These are phyloP conservation scores for Brachionus asplanchnoidis DNA, from an alignment of 1,140 invertebrate genomes.

Conservation along the genomic window DNA sequence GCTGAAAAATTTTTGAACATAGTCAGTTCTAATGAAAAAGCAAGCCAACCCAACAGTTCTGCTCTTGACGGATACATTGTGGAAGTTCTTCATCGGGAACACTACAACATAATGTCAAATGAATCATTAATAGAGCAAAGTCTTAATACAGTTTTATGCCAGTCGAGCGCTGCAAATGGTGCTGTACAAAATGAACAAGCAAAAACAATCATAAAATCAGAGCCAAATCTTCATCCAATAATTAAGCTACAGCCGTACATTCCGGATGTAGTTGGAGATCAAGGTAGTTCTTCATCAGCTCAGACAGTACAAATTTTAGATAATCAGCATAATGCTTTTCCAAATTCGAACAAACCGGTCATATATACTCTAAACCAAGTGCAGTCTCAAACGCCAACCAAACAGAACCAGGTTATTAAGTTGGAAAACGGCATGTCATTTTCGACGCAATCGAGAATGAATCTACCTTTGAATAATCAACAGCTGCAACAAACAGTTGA, in stretches of 20 bases:
- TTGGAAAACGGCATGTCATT: background rate
- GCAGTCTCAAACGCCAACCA: background rate
- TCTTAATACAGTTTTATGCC: background rate
- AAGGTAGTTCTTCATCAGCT: background rate
- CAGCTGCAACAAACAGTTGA: background rate
- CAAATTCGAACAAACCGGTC: background rate
- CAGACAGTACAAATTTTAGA: background rate
- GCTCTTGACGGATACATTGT: background rate
- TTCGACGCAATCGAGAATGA: background rate
- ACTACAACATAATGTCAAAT: slow-evolving; percentile 4
- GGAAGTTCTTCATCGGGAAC: slow-evolving; percentile 34
- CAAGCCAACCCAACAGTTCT: background rate
- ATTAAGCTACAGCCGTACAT: slow-evolving; percentile 29
- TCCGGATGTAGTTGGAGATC: background rate
- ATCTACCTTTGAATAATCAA: background rate
- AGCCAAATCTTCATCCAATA: background rate
- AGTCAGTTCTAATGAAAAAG: background rate
- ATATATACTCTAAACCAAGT: background rate
- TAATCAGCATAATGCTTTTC: background rate
- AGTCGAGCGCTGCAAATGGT: background rate
- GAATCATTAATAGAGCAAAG: slow-evolving; percentile 7
- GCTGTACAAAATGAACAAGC: background rate
- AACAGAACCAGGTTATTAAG: slow-evolving; percentile 16
- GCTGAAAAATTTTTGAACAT: slow-evolving; percentile 4
- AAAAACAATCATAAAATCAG: background rate